A percentile compares a stretch with the other conserved stretches of the same genome.
Evolutionary conservation across 2,113 vertebrate genomes (phyloP).

Genomic region (Paramormyrops kingsleyae): DNA sequence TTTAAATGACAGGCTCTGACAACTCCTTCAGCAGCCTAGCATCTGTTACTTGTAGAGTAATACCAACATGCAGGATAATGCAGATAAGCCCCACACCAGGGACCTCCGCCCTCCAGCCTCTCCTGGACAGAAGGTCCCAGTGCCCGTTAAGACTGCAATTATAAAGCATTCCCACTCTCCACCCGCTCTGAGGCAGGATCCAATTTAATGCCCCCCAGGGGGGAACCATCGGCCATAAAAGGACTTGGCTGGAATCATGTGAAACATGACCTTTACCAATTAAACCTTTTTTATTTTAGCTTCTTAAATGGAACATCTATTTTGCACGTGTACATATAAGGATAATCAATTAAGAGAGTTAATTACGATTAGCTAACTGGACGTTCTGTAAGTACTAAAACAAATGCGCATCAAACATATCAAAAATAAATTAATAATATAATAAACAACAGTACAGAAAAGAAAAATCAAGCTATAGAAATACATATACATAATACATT

Average conservation of each 20-base stretch:
- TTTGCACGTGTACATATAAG: constrained; percentile 32
- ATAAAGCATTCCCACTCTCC: constrained; percentile 30
- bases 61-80: neutral
- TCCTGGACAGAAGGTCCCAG: constrained; percentile 35
- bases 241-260: constrained; percentile 56
- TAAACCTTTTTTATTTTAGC: constrained; percentile 49
- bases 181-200: constrained; percentile 48
- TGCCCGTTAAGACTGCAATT: constrained; percentile 41
- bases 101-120: neutral
- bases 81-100: neutral
- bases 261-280: constrained; percentile 56
- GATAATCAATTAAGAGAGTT: neutral
- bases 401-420: neutral
- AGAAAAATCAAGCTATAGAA: neutral
- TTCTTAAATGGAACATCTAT: constrained; percentile 51
- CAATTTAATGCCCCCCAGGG: constrained; percentile 54
- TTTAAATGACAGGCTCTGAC: neutral
- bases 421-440: neutral
- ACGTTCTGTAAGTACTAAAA: neutral
- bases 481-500: neutral
- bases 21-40: neutral
- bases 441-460: neutral
- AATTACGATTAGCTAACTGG: neutral
- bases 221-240: constrained; percentile 40
- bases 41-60: neutral